Percentiles rank a stretch among this genome's conserved stretches.
phyloP scores from a whole-genome alignment of 1,140 invertebrate genomes.

The Drosophila teissieri region DNA sequence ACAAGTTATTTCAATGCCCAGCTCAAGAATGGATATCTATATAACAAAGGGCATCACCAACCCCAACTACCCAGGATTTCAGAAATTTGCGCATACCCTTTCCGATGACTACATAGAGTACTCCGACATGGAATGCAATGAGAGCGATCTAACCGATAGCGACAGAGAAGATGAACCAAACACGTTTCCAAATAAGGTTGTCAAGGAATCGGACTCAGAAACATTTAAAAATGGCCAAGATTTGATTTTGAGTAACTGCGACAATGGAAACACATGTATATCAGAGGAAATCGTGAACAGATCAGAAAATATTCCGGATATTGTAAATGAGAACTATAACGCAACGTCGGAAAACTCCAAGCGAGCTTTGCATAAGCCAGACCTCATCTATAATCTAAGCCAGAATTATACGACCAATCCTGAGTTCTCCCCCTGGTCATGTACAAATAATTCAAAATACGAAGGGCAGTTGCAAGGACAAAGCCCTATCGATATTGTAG shows the following conservation, averaged over 20 bases:
- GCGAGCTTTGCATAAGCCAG: conserved; percentile 18
- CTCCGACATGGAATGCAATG: conserved; percentile 53
- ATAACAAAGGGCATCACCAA: conserved; percentile 89
- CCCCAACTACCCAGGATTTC: conserved; percentile 91
- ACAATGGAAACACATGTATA: conserved; percentile 29
- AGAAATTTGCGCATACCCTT: conserved; percentile 85
- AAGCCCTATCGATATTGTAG: conserved; percentile 40
- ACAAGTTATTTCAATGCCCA: conserved; percentile 23
- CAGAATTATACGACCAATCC: conserved; percentile 24
- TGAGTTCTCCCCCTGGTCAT: conserved; percentile 4
- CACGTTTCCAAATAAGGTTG: conserved; percentile 4
- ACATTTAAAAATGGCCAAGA: conserved; percentile 8
- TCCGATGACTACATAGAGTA: conserved; percentile 61
- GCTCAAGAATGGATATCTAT: conserved; percentile 53
- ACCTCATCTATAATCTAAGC: conserved; percentile 31
- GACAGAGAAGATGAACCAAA: conserved; percentile 31
- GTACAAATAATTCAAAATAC: conserved; percentile 29
- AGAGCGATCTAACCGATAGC: conserved; percentile 47
- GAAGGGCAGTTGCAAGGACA: conserved; percentile 12
- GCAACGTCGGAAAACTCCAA: conserved; percentile 7
- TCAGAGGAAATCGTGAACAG: not conserved
- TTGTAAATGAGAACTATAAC: conserved; percentile 38
- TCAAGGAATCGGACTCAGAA: not conserved
- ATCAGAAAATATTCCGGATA: conserved; percentile 26
- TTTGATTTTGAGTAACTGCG: not conserved